phyloP scores from a whole-genome alignment of 2,888 invertebrate genomes.

The Lasioglossum oenotherae region DNA sequence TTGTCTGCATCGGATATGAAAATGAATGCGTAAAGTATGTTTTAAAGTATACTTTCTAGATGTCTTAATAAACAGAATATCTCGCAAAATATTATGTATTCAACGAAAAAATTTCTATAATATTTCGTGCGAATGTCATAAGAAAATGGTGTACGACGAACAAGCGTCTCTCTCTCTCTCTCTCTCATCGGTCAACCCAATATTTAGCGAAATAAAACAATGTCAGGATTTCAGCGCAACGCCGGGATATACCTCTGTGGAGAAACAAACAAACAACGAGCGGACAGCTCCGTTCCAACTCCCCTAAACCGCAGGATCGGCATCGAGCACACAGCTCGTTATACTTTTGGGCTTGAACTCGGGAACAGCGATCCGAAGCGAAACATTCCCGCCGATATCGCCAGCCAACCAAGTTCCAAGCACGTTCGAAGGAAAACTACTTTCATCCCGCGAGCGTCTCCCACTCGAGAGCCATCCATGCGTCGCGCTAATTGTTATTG shows the following conservation, averaged over 20 bases:
- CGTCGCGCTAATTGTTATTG: constrained; percentile 41
- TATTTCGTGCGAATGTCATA: too few relatives aligned
- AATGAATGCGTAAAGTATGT: neutral
- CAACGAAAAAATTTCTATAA: neutral
- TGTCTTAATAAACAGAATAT: neutral
- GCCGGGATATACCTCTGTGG: too few relatives aligned
- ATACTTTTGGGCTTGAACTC: constrained; percentile 12
- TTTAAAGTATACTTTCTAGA: neutral
- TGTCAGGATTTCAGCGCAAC: neutral
- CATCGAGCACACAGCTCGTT: constrained; percentile 27
- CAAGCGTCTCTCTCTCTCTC: neutral
- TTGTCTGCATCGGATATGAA: too few relatives aligned
- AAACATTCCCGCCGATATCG: constrained; percentile 17
- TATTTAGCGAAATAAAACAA: neutral
- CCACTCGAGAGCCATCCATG: constrained; percentile 20
- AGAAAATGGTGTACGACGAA: neutral
- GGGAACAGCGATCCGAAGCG: constrained; percentile 4
- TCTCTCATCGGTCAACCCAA: too few relatives aligned
- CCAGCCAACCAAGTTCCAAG: constrained; percentile 33
- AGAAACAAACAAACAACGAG: neutral
- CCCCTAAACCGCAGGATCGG: constrained; percentile 1
- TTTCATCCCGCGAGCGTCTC: constrained; percentile 2
- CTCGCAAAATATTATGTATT: neutral
- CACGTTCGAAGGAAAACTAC: constrained; percentile 29
- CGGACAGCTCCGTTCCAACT: neutral